Percentiles rank a stretch among this genome's conserved stretches.
These are phyloP conservation scores for Calidris pugnax DNA, from an alignment of 2,113 vertebrate genomes.

Conservation along the genomic window DNA sequence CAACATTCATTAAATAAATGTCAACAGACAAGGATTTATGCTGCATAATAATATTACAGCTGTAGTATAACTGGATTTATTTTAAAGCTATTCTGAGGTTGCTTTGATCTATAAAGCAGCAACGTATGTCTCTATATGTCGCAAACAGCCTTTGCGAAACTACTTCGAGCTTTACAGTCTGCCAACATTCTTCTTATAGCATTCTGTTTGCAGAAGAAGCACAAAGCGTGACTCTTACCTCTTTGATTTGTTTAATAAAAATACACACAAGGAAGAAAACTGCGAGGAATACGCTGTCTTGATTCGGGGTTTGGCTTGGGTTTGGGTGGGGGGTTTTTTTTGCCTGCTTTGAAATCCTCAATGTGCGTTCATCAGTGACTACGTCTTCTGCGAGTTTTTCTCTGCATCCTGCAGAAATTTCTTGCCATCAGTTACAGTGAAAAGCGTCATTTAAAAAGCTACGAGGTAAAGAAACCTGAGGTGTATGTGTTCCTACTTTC, in stretches of 20 bases:
- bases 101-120: conserved; percentile 42
- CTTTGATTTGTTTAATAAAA: not conserved
- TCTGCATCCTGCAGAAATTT: not conserved
- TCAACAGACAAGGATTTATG: conserved; percentile 65
- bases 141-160: not conserved
- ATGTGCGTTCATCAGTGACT: not conserved
- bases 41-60: conserved; percentile 53
- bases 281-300: not conserved
- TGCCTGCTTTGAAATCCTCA: not conserved
- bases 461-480: not conserved
- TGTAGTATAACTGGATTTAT: conserved; percentile 60
- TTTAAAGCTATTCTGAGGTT: conserved; percentile 46
- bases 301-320: not conserved
- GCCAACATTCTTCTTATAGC: not conserved
- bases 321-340: not conserved
- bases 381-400: not conserved
- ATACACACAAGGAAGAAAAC: not conserved
- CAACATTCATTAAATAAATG: conserved; percentile 58
- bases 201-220: not conserved
- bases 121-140: conserved; percentile 39
- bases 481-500: not conserved
- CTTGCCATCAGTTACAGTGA: not conserved
- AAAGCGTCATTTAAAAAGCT: not conserved
- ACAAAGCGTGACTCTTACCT: not conserved
- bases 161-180: not conserved